Conservation (phyloP, 2,797 vertebrate species). For the Bradypus variegatus region DNA sequence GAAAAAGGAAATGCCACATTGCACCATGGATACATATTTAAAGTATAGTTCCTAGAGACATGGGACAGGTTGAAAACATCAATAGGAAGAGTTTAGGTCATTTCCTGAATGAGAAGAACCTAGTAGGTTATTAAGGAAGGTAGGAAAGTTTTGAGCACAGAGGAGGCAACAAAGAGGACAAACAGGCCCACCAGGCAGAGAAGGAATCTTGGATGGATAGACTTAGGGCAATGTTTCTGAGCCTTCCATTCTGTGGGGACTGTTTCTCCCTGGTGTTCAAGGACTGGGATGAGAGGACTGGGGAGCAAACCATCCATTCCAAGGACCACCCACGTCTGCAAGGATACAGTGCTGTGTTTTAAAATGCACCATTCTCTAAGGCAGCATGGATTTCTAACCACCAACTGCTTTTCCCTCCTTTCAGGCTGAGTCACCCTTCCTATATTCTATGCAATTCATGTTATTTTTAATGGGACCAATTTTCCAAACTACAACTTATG, state of each 20-base stretch:
- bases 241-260: not conserved
- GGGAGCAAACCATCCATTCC: not conserved
- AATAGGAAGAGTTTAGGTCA: not conserved
- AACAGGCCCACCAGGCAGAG: not conserved
- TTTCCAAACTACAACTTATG: slow-evolving; percentile 16
- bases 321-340: not conserved
- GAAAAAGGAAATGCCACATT: slow-evolving; percentile 8
- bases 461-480: slow-evolving; percentile 15
- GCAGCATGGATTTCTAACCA: not conserved
- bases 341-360: not conserved
- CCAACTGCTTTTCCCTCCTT: not conserved
- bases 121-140: not conserved
- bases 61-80: not conserved
- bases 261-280: slow-evolving; percentile 16
- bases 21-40: not conserved
- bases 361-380: not conserved
- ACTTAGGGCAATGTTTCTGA: not conserved
- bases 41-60: not conserved
- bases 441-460: slow-evolving; percentile 6
- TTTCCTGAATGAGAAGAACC: not conserved
- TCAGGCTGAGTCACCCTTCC: not conserved
- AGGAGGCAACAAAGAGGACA: not conserved
- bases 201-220: not conserved
- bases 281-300: not conserved
- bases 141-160: not conserved